These are phyloP conservation scores for Philhelius pedissequus DNA, from an alignment of 2,888 invertebrate genomes.

Conservation along the genomic window DNA sequence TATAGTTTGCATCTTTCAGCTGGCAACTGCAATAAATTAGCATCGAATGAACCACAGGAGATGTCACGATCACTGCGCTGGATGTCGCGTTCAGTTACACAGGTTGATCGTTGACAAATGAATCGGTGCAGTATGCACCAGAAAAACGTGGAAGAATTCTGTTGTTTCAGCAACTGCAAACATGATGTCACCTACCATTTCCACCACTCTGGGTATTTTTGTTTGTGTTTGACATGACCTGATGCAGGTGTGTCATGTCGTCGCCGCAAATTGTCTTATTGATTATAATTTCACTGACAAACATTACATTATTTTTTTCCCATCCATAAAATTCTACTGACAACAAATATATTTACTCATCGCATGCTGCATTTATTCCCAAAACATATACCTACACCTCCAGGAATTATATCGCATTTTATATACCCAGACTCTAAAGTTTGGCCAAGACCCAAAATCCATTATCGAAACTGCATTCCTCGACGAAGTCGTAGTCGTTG, in stretches of 20 bases:
- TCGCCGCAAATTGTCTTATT: neutral
- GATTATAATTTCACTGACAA: neutral
- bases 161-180: neutral
- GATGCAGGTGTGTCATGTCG: slow-evolving; percentile 40
- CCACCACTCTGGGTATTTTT: neutral
- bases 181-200: slow-evolving; percentile 42
- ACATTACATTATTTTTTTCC: neutral
- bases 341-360: slow-evolving; percentile 24
- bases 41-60: slow-evolving; percentile 43
- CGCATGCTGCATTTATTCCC: slow-evolving; percentile 42
- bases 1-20: too few species aligned
- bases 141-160: slow-evolving; percentile 51
- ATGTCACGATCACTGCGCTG: slow-evolving; percentile 57
- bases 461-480: slow-evolving; percentile 64
- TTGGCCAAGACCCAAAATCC: slow-evolving; percentile 66
- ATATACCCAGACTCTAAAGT: neutral
- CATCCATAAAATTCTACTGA: neutral
- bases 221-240: slow-evolving; percentile 2
- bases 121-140: slow-evolving; percentile 50
- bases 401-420: neutral
- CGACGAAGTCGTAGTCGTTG: neutral
- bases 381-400: slow-evolving; percentile 7
- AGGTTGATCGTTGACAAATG: slow-evolving; percentile 37
- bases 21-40: slow-evolving; percentile 46
- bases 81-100: slow-evolving; percentile 29